Base-by-base conservation (phyloP, 2,113 vertebrate species). In the Siniperca knerii region DNA sequence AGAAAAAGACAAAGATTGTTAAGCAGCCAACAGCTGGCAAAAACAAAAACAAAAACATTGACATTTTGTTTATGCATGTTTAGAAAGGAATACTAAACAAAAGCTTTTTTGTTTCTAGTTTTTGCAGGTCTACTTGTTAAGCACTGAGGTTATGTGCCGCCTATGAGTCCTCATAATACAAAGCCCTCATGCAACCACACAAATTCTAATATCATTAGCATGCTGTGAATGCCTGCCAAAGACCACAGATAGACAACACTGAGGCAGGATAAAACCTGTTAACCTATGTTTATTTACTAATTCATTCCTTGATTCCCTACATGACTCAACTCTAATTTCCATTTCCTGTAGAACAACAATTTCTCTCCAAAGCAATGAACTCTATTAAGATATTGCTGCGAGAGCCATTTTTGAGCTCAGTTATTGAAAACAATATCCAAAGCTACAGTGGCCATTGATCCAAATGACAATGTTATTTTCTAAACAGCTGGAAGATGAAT, bases 201-300 rank as follows among this genome's bases (percentile, higher is more conserved):
- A 82, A 44, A 79, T 57, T 48, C 42, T 58, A 69, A 69, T 37
- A 81, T 83, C 23, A 64, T 69, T 46, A 69, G 52, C 10, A 29
- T 55, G 78, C 71, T 77, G 67, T n/a, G 73, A 83, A 83, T 75
- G 35, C 62, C 67, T 79, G 73, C 75, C 66, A 82, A 79, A 11
- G 23, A 54, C 46, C 65, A 25, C 64, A 68, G 37, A 85, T 2
- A 71, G 13, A 77, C 42, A 68, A 64, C 77, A 35, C 58, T n/a
- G 35, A 75, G 42, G 46, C 29, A 11, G 60, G 54, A 84, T 79
- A 33, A 83, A 87, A 75, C 71, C 79, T 57, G 35, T 77, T 79
- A 85, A 76, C 61, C 66, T 54, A 37, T 77, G 58, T 75, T 80
- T 83, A 83, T 90, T 84, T 81, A 57, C 71, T 25, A 68, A 72